Evolutionary conservation across 2,113 vertebrate genomes (phyloP).

Genomic region (Otolemur garnettii): DNA sequence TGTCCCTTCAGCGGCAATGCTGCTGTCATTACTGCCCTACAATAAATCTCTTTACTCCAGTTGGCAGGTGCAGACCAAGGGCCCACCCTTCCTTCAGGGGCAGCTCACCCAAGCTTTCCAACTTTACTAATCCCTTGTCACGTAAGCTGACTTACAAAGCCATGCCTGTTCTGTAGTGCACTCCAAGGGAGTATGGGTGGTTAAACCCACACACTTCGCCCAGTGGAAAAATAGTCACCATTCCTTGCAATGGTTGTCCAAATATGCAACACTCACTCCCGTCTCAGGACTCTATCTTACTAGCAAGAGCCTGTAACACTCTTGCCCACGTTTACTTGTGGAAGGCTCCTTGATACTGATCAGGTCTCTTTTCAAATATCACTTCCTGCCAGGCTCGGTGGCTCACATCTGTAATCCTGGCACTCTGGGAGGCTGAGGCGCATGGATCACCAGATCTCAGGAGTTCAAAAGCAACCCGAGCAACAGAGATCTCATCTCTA

Average conservation of each 20-base stretch:
- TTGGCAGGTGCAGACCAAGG: neutral
- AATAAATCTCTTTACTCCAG: neutral
- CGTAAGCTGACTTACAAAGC: neutral
- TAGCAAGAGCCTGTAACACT: no score
- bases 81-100: neutral
- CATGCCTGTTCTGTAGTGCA: neutral
- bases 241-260: neutral
- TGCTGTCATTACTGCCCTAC: neutral
- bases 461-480: no score
- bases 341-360: neutral
- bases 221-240: neutral
- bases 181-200: neutral
- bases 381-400: no score
- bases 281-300: no score
- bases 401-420: no score
- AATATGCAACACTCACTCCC: rapidly evolving
- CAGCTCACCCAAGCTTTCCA: neutral
- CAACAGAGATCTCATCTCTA: no score
- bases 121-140: neutral
- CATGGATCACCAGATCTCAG: no score
- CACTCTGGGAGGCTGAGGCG: no score
- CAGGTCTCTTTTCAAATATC: neutral
- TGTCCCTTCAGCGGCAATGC: neutral
- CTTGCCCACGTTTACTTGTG: neutral
- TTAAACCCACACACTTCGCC: neutral